Conservation (phyloP, 1,140 invertebrate genomes). For the Periplaneta americana region DNA sequence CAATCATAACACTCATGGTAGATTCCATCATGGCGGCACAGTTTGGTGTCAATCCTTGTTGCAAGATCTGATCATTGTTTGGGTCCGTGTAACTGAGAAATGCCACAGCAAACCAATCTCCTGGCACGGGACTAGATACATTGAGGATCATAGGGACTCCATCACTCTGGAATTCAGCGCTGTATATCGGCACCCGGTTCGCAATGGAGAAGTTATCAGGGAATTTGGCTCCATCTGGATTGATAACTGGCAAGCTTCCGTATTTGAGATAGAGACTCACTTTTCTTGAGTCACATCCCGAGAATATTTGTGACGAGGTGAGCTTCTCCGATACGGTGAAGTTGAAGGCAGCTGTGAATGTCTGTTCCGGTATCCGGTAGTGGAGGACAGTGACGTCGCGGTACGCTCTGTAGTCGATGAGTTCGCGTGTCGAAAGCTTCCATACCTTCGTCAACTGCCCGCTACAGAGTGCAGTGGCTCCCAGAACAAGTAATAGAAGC, state of each 20-base stretch:
- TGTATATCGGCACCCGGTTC: slow-evolving; percentile 31
- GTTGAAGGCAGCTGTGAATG: slow-evolving; percentile 34
- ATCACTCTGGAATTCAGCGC: slow-evolving; percentile 42
- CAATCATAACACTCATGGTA: not conserved
- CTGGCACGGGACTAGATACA: slow-evolving; percentile 58
- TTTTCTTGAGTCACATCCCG: slow-evolving; percentile 47
- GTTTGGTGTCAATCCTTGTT: slow-evolving; percentile 46
- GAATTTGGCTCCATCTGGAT: slow-evolving; percentile 65
- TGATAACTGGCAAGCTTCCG: slow-evolving; percentile 70
- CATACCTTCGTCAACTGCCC: not conserved
- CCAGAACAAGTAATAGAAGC: not conserved
- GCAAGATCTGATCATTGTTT: slow-evolving; percentile 58
- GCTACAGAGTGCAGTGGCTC: not conserved
- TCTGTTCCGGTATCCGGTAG: slow-evolving; percentile 37
- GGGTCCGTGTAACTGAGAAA: slow-evolving; percentile 71
- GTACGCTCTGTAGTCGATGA: slow-evolving; percentile 35
- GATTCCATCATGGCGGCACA: slow-evolving; percentile 8
- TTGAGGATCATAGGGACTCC: slow-evolving; percentile 43
- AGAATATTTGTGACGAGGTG: slow-evolving; percentile 30
- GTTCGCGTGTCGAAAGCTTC: slow-evolving; percentile 3
- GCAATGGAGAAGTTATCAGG: slow-evolving; percentile 48
- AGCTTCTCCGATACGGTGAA: slow-evolving; percentile 38
- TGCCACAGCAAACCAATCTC: slow-evolving; percentile 72
- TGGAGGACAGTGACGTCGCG: slow-evolving; percentile 38
- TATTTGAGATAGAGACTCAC: slow-evolving; percentile 53